A percentile compares a stretch with the other conserved stretches of the same genome.
These are phyloP conservation scores for Aleiodes testaceus DNA, from an alignment of 2,888 invertebrate species.

Conservation along the genomic window DNA sequence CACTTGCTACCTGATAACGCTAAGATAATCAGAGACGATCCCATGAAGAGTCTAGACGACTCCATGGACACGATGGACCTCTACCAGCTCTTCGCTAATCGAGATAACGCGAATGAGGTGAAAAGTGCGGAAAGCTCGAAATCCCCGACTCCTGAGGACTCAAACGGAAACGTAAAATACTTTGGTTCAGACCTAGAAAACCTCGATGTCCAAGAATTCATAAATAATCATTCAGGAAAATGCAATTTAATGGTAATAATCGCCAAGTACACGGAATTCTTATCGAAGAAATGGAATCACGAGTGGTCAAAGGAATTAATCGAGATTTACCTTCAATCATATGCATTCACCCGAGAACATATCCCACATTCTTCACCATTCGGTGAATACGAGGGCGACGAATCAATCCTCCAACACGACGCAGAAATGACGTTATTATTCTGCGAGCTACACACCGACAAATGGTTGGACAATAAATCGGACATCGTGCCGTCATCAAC, in stretches of 20 bases:
- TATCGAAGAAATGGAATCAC: constrained; percentile 78
- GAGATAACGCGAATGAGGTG: constrained; percentile 63
- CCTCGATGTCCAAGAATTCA: constrained; percentile 79
- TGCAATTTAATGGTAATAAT: constrained; percentile 77
- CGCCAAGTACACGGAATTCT: constrained; percentile 76
- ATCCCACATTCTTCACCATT: constrained; percentile 74
- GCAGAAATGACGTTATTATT: constrained; percentile 75
- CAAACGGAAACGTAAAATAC: constrained; percentile 71
- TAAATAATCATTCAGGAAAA: constrained; percentile 73
- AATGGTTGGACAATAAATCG: constrained; percentile 65
- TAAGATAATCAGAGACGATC: constrained; percentile 73
- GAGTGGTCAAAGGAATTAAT: constrained; percentile 80
- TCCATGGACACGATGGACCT: constrained; percentile 79
- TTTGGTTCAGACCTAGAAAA: constrained; percentile 80
- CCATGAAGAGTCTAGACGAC: constrained; percentile 73
- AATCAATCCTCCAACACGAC: constrained; percentile 71
- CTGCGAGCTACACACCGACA: constrained; percentile 75
- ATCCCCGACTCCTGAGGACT: constrained; percentile 60
- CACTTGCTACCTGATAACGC: constrained; percentile 73
- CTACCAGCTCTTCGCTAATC: constrained; percentile 77
- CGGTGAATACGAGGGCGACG: constrained; percentile 68
- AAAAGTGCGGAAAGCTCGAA: constrained; percentile 66
- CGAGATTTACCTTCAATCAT: constrained; percentile 77
- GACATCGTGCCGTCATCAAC: constrained; percentile 60
- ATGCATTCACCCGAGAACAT: constrained; percentile 77